Conservation (phyloP, 2,888 invertebrate genomes). For the Phlogophora meticulosa region DNA sequence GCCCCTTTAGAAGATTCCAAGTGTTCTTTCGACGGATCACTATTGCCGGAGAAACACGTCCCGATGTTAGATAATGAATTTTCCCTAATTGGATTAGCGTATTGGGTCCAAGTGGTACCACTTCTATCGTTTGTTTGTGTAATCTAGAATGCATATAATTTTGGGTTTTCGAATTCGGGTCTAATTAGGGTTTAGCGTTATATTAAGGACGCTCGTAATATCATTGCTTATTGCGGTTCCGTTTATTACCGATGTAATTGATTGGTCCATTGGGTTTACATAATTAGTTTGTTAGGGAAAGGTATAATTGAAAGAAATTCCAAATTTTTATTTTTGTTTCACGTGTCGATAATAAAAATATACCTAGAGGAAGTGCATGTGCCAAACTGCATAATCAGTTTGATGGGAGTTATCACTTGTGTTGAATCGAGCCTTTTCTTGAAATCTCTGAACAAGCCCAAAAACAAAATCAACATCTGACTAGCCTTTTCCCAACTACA, state of each 20-base stretch:
- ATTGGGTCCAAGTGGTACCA: conserved; percentile 70
- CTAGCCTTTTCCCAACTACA: too few relatives aligned
- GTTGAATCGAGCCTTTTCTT: not conserved
- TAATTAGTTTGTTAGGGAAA: not conserved
- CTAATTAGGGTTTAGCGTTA: conserved; percentile 41
- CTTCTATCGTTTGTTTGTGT: conserved; percentile 49
- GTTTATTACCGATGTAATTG: conserved; percentile 43
- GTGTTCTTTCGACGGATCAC: conserved; percentile 87
- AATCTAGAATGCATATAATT: conserved; percentile 55
- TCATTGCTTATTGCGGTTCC: conserved; percentile 30
- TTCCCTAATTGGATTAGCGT: conserved; percentile 84
- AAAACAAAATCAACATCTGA: too few relatives aligned
- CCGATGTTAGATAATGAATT: conserved; percentile 85
- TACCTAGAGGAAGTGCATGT: too few relatives aligned
- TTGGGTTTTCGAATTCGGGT: conserved; percentile 27
- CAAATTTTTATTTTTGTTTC: too few relatives aligned
- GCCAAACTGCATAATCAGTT: too few relatives aligned
- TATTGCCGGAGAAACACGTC: conserved; percentile 85
- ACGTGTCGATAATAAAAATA: too few relatives aligned
- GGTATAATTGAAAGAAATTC: not conserved
- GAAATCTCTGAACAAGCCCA: not conserved
- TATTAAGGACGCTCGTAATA: conserved; percentile 24
- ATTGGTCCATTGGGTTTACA: conserved; percentile 50
- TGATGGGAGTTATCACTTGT: not conserved
- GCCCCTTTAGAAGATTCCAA: conserved; percentile 81